Evolutionary conservation across 2,888 invertebrate species (phyloP).

Genomic region (Scaptomyza caliginosa): DNA sequence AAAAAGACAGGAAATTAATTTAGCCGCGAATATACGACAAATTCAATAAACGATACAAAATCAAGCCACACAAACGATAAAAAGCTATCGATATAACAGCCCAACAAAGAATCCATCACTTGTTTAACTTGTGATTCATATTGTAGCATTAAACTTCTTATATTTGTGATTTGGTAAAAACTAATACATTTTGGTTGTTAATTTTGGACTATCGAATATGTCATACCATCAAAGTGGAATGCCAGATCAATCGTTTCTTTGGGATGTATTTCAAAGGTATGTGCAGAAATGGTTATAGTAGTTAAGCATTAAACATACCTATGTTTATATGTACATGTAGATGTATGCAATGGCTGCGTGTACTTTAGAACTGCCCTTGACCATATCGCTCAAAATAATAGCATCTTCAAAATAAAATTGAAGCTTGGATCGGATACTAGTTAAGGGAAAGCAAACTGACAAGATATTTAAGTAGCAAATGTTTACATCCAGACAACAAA

Average conservation of each 20-base stretch:
- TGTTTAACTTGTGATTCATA: slow-evolving; percentile 13
- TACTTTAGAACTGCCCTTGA: not conserved
- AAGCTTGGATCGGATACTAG: not conserved
- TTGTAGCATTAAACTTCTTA: not conserved
- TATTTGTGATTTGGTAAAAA: too few species aligned
- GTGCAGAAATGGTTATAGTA: not conserved
- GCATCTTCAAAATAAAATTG: not conserved
- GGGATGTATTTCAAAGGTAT: slow-evolving; percentile 89
- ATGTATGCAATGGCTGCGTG: not conserved
- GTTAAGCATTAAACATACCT: not conserved
- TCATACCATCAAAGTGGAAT: slow-evolving; percentile 87
- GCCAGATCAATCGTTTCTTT: slow-evolving; percentile 91
- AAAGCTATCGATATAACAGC: slow-evolving; percentile 6
- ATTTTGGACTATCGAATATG: slow-evolving; percentile 56
- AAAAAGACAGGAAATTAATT: too few species aligned
- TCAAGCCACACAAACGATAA: not conserved
- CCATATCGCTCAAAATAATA: not conserved
- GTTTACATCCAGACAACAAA: too few species aligned
- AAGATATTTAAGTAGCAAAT: too few species aligned
- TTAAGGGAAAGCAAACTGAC: too few species aligned
- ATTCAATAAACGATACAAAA: too few species aligned
- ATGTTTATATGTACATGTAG: not conserved
- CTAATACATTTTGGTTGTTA: not conserved
- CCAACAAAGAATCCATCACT: not conserved
- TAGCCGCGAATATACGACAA: too few species aligned